A percentile compares a stretch with the other conserved stretches of the same genome.
Conservation (phyloP, 2,888 invertebrate species). For the Liopterus haemorrhoidalis region DNA sequence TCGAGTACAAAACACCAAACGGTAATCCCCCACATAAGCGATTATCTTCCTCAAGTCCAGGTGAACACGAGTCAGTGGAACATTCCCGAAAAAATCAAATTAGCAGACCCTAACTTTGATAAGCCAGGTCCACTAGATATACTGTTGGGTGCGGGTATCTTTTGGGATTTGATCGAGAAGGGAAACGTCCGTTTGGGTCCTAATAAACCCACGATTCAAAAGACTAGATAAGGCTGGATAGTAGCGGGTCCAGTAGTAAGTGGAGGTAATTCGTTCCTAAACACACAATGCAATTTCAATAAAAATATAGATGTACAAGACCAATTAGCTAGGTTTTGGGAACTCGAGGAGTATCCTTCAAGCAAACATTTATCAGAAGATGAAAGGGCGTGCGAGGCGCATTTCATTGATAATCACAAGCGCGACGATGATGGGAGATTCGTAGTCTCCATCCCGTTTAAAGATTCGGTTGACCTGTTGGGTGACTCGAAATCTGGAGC, state of each 20-base stretch:
- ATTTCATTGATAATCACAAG: background rate
- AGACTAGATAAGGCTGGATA: slow-evolving; percentile 1
- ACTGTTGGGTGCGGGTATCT: slow-evolving; percentile 23
- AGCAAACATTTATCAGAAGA: background rate
- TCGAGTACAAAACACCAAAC: background rate
- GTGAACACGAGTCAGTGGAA: background rate
- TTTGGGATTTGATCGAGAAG: background rate
- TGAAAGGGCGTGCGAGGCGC: background rate
- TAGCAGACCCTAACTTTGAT: slow-evolving; percentile 26
- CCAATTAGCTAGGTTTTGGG: slow-evolving; percentile 3
- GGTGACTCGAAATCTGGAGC: background rate
- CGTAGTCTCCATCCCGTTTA: background rate
- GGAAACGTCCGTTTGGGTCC: background rate
- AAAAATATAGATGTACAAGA: background rate
- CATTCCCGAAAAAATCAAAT: slow-evolving; percentile 12
- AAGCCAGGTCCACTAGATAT: slow-evolving; percentile 21
- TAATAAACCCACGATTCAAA: slow-evolving; percentile 4
- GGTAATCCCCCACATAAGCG: background rate
- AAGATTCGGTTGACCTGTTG: background rate
- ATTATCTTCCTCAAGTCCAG: background rate
- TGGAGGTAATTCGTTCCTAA: background rate
- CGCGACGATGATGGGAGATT: background rate
- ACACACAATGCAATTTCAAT: slow-evolving; percentile 1
- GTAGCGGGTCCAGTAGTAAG: background rate
- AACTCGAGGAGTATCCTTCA: slow-evolving; percentile 1